Conservation (phyloP, 2,113 vertebrate genomes). For the Marmota monax region DNA sequence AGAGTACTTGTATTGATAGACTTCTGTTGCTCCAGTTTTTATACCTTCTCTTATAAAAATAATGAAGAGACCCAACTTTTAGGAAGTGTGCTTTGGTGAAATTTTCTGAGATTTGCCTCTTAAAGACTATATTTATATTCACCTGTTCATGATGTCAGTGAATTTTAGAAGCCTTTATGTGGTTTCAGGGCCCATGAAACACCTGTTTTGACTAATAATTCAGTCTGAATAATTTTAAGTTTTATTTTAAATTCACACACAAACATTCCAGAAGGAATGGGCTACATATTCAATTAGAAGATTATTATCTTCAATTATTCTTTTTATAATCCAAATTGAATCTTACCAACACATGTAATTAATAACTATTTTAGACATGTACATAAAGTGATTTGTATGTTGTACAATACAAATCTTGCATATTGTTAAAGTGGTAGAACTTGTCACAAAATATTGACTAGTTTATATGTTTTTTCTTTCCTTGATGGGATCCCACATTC, state of each 20-base stretch:
- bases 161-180: rapidly evolving
- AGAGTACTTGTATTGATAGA: too few species aligned
- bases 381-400: not conserved
- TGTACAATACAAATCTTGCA: not conserved
- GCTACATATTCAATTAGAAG: not conserved
- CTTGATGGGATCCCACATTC: not conserved
- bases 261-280: not conserved
- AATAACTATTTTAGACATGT: not conserved
- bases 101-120: not conserved
- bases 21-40: not conserved
- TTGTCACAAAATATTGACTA: not conserved
- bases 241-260: not conserved
- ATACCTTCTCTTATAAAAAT: not conserved
- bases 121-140: not conserved
- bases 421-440: not conserved
- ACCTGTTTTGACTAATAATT: not conserved
- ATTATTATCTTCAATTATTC: too few species aligned
- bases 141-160: not conserved
- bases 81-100: not conserved
- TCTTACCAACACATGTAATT: not conserved
- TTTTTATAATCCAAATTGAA: not conserved
- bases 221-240: not conserved
- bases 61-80: not conserved
- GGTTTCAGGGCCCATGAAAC: not conserved
- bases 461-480: not conserved